A percentile compares a stretch with the other conserved stretches of the same genome.
These are phyloP conservation scores for Ischnus inquisitorius DNA, from an alignment of 2,888 invertebrate species.

Conservation along the genomic window DNA sequence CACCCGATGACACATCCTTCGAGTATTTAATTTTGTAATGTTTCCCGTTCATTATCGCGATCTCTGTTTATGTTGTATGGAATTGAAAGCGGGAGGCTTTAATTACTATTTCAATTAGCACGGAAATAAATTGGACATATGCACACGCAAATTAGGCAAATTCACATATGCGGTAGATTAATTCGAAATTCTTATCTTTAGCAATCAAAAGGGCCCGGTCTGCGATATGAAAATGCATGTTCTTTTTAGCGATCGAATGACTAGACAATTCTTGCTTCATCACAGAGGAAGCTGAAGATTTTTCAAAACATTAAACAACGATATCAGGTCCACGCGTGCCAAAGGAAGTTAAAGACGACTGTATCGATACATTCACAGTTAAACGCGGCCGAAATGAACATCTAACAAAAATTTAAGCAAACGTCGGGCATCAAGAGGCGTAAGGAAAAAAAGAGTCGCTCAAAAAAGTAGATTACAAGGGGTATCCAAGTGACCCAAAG, in stretches of 20 bases:
- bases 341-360: too few species aligned
- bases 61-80: background rate
- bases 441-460: background rate
- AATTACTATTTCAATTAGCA: background rate
- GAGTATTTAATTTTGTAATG: constrained; percentile 7
- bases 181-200: background rate
- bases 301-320: too few species aligned
- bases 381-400: background rate
- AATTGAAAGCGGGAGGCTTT: background rate
- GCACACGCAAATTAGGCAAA: too few species aligned
- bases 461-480: background rate
- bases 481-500: background rate
- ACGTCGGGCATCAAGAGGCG: too few species aligned
- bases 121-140: background rate
- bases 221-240: background rate
- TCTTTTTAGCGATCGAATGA: background rate
- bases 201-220: background rate
- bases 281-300: background rate
- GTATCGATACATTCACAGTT: too few species aligned
- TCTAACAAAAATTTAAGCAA: background rate
- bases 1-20: background rate
- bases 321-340: too few species aligned
- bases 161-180: background rate
- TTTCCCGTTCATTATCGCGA: background rate
- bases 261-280: background rate